Conservation (phyloP, 92 coral and sea anemone species). For the Palythoa grandiflora region DNA sequence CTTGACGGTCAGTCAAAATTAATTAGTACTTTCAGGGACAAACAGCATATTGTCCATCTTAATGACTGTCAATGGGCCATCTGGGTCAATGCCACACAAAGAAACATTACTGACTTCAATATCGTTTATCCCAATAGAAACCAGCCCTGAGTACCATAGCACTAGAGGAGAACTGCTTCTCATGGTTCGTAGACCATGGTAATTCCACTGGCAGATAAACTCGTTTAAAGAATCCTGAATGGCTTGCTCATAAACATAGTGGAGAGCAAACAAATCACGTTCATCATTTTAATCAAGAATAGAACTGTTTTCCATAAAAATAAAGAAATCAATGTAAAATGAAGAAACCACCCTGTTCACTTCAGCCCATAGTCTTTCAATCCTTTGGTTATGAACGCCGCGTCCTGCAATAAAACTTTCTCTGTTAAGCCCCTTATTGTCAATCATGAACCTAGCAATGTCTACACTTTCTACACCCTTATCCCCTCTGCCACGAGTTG, state of each 20-base stretch:
- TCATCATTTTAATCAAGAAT: too few species aligned
- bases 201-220: slow-evolving; percentile 52
- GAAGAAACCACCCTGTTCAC: slow-evolving; percentile 31
- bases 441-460: slow-evolving; percentile 51
- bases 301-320: background rate
- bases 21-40: too few species aligned
- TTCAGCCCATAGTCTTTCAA: too few species aligned
- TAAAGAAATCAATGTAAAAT: slow-evolving; percentile 35
- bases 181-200: slow-evolving; percentile 7
- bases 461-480: background rate
- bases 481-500: too few species aligned
- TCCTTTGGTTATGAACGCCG: too few species aligned
- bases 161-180: too few species aligned
- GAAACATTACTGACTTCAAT: background rate
- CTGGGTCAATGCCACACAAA: too few species aligned
- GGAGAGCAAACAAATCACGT: slow-evolving; percentile 10
- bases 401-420: slow-evolving; percentile 40
- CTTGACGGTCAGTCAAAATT: slow-evolving; percentile 36
- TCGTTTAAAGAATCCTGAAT: slow-evolving; percentile 44
- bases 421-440: background rate
- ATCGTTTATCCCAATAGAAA: too few species aligned
- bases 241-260: slow-evolving; percentile 36
- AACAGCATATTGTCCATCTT: too few species aligned
- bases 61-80: too few species aligned
- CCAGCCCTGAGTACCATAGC: too few species aligned